Evolutionary conservation across 2,113 vertebrate genomes (phyloP), one percentile per base, ranked within the genome.

Genomic region (Gasterosteus aculeatus): DNA sequence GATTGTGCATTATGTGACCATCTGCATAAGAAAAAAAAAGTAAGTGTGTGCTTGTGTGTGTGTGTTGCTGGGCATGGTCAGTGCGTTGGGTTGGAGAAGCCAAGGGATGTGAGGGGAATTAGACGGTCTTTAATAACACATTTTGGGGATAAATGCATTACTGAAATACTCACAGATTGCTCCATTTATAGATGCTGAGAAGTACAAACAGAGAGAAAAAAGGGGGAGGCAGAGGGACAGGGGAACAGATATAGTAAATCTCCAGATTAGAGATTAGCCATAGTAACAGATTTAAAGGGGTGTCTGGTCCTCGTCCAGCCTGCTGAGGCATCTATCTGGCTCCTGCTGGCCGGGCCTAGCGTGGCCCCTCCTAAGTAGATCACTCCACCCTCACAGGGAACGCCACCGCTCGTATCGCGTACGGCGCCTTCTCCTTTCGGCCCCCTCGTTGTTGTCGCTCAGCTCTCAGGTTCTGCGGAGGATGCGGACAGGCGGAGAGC

Each of bases 221-320:
- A 65, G 59, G 77, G 76, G 68, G 80, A 81, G 84, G 80, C 77
- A 80, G 85, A 82, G 83, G 74, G 77, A 87, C 75, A 88, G 80
- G 75, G 81, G 89, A 76, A 73, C 84, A 88, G 88, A 90, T 87
- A 86, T 89, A 91, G 88, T 92, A 94, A 94, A 94, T 93, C 94
- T 94, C 92, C 93, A 94, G 94, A 94, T 94, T 94, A 94, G 91
- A 94, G 94, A 94, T 94, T 94, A 94, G 81, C 88, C 83, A 78
- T 88, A 91, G 90, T 91, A 87, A 89, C 90, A 93, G 93, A 92
- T 94, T 94, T 93, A 89, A 91, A 87, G 89, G 85, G 88, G 81
- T 78, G 91, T 91, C 89, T 93, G 93, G 92, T 91, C 71, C 70
- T 5, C 10, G 35, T 85, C 92, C 91, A 94, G 90, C 62, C 87